Conservation (phyloP, 2,113 vertebrate genomes). For the Cyprinodon tularosa region DNA sequence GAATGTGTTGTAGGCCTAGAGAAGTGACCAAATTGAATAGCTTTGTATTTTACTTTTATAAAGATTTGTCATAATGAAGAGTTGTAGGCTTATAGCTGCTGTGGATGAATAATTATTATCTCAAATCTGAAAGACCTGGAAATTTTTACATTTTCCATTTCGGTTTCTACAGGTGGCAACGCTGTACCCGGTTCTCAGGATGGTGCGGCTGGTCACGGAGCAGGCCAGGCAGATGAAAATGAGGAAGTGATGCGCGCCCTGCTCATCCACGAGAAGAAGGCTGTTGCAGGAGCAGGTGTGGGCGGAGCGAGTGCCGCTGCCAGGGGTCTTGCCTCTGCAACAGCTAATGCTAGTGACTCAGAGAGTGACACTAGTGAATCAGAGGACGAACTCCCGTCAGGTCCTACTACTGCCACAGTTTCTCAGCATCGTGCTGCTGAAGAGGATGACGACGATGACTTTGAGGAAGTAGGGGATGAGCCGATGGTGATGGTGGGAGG, state of each 20-base stretch:
- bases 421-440: conserved; percentile 9
- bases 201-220: conserved; percentile 76
- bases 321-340: conserved; percentile 62
- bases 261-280: conserved; percentile 96
- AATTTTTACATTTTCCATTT: background rate
- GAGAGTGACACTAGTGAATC: conserved; percentile 98
- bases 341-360: conserved; percentile 87
- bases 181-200: conserved; percentile 70
- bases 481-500: conserved; percentile 90
- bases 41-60: too few species aligned
- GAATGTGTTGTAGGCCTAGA: too few species aligned
- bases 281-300: conserved; percentile 56
- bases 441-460: conserved; percentile 91
- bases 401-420: conserved; percentile 29
- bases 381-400: conserved; percentile 83
- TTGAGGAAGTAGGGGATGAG: conserved; percentile 92
- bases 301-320: conserved; percentile 36
- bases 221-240: conserved; percentile 83
- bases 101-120: background rate
- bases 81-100: background rate
- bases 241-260: conserved; percentile 98
- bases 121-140: background rate
- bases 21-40: too few species aligned
- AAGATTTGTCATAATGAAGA: too few species aligned
- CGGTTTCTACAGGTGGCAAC: conserved; percentile 68